Evolutionary conservation across 2,888 invertebrate genomes (phyloP), one percentile per base, ranked within the genome.

Genomic region (Selenia dentaria): DNA sequence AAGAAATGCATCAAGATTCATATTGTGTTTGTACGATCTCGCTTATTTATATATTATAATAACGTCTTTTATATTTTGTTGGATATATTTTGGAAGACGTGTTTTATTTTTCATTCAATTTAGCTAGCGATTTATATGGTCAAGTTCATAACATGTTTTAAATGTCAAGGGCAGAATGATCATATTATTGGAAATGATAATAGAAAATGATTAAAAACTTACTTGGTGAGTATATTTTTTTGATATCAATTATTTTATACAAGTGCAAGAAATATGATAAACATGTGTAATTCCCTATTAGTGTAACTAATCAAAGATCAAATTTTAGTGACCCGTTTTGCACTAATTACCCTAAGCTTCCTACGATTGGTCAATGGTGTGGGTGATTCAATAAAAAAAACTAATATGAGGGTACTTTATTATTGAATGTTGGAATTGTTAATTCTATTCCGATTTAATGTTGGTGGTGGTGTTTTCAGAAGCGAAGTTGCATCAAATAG

Each of bases 291-390:
- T n/a, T n/a, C n/a, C n/a, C n/a, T n/a, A n/a, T n/a, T n/a, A n/a
- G 16, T 16, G 16, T 16, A 16, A 16, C 16, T 41, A 41, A 42
- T 28, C n/a, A 4, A 18, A 25, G 1, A 16, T 9, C 27, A 2
- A 18, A 18, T 25, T 28, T n/a, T 22, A 22, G 24, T 12, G 6
- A 8, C 26, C 18, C 11, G n/a, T 37, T 38, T 24, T 55, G 64
- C 3, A 71, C 62, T 76, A 74, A 77, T 62, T 11, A 22, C 47
- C 34, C 55, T 62, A 62, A 55, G 62, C 73, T 74, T 78, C 71
- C 67, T 80, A 83, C 74, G 83, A 79, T 82, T 83, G 83, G 81
- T 62, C 67, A 71, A 71, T 67, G 78, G 78, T 74, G 62, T 28
- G 41, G 70, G 59, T 53, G 38, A 44, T 28, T 43, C 13, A 27